These are phyloP conservation scores for Sphaerodactylus townsendi DNA, from an alignment of 2,113 vertebrate genomes.

Conservation along the genomic window DNA sequence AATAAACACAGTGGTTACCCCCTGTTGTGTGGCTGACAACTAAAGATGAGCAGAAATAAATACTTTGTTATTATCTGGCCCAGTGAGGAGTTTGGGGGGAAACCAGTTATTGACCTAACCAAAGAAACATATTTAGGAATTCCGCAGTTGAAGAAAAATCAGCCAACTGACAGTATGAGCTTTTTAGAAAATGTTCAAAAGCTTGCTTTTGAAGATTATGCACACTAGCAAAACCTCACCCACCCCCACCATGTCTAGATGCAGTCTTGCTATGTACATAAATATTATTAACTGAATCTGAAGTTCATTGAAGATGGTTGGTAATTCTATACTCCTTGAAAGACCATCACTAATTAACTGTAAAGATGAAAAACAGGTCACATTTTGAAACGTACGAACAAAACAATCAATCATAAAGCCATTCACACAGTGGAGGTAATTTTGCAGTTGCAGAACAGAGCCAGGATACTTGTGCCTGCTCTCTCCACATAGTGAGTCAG, in stretches of 20 bases:
- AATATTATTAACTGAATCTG: slow-evolving; percentile 23
- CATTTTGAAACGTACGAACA: slow-evolving; percentile 23
- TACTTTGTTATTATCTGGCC: slow-evolving; percentile 63
- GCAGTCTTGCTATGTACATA: slow-evolving; percentile 29
- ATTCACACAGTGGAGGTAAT: too few species aligned
- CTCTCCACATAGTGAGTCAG: too few species aligned
- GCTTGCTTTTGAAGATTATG: slow-evolving; percentile 52
- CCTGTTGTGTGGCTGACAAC: slow-evolving; percentile 52
- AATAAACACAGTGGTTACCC: slow-evolving; percentile 42
- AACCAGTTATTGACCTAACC: slow-evolving; percentile 61
- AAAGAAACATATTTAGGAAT: slow-evolving; percentile 67
- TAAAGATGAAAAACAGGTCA: slow-evolving; percentile 4
- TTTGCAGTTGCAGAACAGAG: too few species aligned
- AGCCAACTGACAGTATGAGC: slow-evolving; percentile 45
- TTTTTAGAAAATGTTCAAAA: slow-evolving; percentile 52
- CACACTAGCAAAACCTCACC: slow-evolving; percentile 37
- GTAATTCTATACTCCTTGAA: neutral
- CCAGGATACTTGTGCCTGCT: too few species aligned
- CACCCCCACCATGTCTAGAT: slow-evolving; percentile 27
- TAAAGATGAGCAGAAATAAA: slow-evolving; percentile 63
- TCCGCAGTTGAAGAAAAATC: slow-evolving; percentile 46
- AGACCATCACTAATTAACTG: neutral
- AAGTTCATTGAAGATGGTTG: slow-evolving; percentile 14
- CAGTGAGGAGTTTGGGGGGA: slow-evolving; percentile 60
- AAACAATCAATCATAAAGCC: too few species aligned